Conservation (phyloP, 2,888 invertebrate genomes). For the Eupithecia centaureata region DNA sequence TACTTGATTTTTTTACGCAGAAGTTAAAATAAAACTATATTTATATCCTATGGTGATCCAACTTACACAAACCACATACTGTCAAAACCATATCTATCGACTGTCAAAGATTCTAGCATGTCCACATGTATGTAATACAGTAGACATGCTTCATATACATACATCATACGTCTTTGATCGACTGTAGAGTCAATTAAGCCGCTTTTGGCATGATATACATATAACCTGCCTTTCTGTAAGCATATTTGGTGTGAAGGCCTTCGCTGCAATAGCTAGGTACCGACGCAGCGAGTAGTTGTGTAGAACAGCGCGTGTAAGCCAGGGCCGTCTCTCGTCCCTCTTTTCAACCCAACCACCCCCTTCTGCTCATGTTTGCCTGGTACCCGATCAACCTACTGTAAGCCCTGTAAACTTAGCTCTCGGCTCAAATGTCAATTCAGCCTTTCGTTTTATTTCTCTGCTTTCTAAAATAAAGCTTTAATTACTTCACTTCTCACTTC, state of each 20-base stretch:
- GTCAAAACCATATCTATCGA: background rate
- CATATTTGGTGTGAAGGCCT: conserved; percentile 66
- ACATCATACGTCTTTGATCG: no score
- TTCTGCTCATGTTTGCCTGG: conserved; percentile 63
- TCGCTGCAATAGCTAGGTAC: conserved; percentile 70
- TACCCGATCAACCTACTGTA: conserved; percentile 58
- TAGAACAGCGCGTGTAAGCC: conserved; percentile 68
- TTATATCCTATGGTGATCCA: no score
- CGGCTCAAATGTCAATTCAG: conserved; percentile 4
- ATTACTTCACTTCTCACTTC: no score
- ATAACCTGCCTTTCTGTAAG: conserved; percentile 51
- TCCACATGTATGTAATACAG: no score
- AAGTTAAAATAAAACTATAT: no score
- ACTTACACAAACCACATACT: background rate
- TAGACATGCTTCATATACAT: no score
- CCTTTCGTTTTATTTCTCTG: background rate
- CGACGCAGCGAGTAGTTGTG: conserved; percentile 52
- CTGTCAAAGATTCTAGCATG: no score
- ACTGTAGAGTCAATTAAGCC: background rate
- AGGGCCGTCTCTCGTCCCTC: conserved; percentile 53
- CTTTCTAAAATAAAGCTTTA: background rate
- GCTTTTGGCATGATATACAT: conserved; percentile 66
- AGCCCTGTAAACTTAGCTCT: conserved; percentile 49
- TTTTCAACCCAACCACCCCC: conserved; percentile 43
- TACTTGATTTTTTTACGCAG: no score